Percentiles rank a stretch among this genome's conserved stretches.
phyloP scores from a whole-genome alignment of 2,888 invertebrate genomes.

The Candidula unifasciata region DNA sequence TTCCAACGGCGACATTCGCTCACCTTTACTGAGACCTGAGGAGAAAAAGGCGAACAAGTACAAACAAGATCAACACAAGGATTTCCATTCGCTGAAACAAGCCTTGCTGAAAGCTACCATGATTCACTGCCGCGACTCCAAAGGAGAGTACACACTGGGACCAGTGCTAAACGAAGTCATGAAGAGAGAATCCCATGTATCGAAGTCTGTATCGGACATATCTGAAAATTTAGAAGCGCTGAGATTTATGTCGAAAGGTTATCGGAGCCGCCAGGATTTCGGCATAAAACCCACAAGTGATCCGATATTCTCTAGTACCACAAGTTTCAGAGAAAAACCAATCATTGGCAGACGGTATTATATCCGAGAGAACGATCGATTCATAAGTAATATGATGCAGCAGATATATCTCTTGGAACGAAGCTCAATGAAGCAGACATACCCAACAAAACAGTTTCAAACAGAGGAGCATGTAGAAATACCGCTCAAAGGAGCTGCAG shows the following conservation, averaged over 20 bases:
- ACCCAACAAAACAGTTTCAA: too few species aligned
- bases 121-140: constrained; percentile 11
- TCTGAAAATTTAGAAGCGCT: constrained; percentile 10
- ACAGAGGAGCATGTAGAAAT: background rate
- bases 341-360: background rate
- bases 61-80: background rate
- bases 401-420: constrained; percentile 3
- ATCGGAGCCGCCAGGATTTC: background rate
- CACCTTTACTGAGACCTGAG: background rate
- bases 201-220: background rate
- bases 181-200: background rate
- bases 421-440: background rate
- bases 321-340: background rate
- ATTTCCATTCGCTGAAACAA: background rate
- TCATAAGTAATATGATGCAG: constrained; percentile 5
- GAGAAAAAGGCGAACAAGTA: background rate
- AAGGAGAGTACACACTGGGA: constrained; percentile 16
- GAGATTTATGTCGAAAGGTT: constrained; percentile 9
- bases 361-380: constrained; percentile 3
- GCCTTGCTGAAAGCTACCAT: constrained; percentile 17
- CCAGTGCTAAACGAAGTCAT: background rate
- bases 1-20: constrained; percentile 15
- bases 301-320: background rate
- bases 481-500: background rate
- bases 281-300: background rate